Base-by-base conservation (phyloP, 2,888 invertebrate species). In the Muscina levida region DNA sequence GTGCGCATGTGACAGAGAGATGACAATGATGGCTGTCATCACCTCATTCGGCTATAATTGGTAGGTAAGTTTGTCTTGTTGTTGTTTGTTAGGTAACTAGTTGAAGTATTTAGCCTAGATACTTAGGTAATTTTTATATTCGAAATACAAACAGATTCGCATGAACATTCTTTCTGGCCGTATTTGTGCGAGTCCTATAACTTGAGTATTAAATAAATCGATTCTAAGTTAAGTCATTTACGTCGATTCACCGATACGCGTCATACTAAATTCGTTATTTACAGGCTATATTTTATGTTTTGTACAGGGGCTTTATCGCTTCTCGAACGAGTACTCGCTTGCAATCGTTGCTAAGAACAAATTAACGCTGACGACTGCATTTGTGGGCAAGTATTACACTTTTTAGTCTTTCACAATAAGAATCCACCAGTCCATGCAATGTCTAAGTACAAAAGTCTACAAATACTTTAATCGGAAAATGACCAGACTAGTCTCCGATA, bases 201-300 rank as follows among this genome's bases (percentile, higher is more conserved):
- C 17, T 22, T 62, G 31, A 31, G 31, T 31, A 31, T 37, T 62
- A 62, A 42, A 62, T 62, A 13, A 15, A 1, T 57, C 31, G 31
- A 13, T 56, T 26, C 31, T 65, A 72, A 19, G 15, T 70, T 72
- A 72, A n/a, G 46, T 51, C 5, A 5, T 57, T 17, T 24, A 59
- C 48, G 3, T 44, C 19, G 37, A 42, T 44, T 46, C 1, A 39
- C 31, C 3, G 31, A 31, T 31, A 5, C 48, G 67, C 26, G 19
- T 15, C 71, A 42, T 68, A 46, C 62, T 65, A 79, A 76, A 79
- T 70, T 76, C 65, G 62, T 65, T 80, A 80, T 80, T 70, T 80
- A 80, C 79, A 82, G 66, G 68, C 46, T 26, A 44, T 42, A 1
- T 56, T 31, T 31, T 51, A 22, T n/a, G 42, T 10, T 76, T 62